phyloP scores from a whole-genome alignment of 2,113 vertebrate species.

The Corynorhinus townsendii region DNA sequence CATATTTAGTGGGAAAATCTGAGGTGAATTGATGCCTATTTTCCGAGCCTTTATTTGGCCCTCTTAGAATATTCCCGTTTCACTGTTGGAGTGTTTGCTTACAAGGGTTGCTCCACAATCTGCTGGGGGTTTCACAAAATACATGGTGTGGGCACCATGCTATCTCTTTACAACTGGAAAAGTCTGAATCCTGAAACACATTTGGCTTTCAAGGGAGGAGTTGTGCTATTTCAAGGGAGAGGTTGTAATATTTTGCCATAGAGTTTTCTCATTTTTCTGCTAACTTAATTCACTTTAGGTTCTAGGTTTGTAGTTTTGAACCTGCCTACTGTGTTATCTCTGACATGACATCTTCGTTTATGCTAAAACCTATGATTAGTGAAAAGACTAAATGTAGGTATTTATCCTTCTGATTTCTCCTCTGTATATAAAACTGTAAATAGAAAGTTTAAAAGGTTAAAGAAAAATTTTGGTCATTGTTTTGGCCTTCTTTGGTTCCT shows the following conservation, averaged over 20 bases:
- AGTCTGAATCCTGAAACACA: background rate
- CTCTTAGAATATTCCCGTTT: background rate
- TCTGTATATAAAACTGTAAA: background rate
- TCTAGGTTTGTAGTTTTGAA: background rate
- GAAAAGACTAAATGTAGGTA: background rate
- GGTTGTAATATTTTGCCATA: background rate
- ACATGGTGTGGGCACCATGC: background rate
- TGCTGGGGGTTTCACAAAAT: background rate
- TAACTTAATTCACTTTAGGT: background rate
- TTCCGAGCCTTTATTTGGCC: background rate
- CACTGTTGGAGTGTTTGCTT: background rate
- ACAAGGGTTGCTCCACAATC: background rate
- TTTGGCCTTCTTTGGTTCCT: background rate
- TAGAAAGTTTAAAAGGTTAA: background rate
- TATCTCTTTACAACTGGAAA: background rate
- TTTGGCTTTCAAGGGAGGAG: background rate
- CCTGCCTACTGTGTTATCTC: background rate
- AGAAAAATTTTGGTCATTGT: background rate
- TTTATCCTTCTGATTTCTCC: background rate
- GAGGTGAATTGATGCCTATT: background rate
- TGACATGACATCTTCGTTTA: background rate
- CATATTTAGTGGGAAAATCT: background rate
- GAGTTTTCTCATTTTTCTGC: background rate
- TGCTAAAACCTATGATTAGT: background rate
- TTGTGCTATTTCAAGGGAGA: background rate